Percentiles rank a stretch among this genome's conserved stretches.
Conservation (phyloP, 2,888 invertebrate species). For the Torymus texanus region DNA sequence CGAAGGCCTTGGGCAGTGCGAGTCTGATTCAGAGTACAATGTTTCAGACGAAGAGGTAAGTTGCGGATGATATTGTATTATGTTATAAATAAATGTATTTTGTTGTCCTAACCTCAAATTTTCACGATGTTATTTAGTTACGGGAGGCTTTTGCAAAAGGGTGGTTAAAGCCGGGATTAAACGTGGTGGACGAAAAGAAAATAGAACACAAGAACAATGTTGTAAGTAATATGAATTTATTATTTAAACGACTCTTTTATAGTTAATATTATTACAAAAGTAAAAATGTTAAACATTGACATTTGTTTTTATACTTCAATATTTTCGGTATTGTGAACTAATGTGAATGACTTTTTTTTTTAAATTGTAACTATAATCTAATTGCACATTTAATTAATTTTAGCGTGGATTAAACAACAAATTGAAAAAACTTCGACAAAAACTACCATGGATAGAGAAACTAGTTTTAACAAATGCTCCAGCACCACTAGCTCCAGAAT, state of each 20-base stretch:
- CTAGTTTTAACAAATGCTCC: conserved; percentile 86
- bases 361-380: not conserved
- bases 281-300: no score
- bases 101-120: conserved; percentile 61
- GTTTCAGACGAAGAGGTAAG: conserved; percentile 80
- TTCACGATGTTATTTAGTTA: conserved; percentile 78
- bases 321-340: no score
- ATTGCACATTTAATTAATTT: conserved; percentile 55
- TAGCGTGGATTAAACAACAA: conserved; percentile 82
- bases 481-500: conserved; percentile 90
- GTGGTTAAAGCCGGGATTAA: conserved; percentile 89
- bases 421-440: conserved; percentile 82
- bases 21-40: conserved; percentile 75
- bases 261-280: no score
- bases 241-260: no score
- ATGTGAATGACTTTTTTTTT: not conserved
- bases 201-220: conserved; percentile 84
- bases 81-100: not conserved
- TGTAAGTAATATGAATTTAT: conserved; percentile 76
- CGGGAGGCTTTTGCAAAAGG: conserved; percentile 94
- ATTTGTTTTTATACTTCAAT: no score
- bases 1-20: conserved; percentile 31
- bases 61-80: conserved; percentile 14
- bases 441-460: conserved; percentile 90
- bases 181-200: conserved; percentile 80